phyloP scores from a whole-genome alignment of 2,888 invertebrate genomes.

The Portevinia maculata region DNA sequence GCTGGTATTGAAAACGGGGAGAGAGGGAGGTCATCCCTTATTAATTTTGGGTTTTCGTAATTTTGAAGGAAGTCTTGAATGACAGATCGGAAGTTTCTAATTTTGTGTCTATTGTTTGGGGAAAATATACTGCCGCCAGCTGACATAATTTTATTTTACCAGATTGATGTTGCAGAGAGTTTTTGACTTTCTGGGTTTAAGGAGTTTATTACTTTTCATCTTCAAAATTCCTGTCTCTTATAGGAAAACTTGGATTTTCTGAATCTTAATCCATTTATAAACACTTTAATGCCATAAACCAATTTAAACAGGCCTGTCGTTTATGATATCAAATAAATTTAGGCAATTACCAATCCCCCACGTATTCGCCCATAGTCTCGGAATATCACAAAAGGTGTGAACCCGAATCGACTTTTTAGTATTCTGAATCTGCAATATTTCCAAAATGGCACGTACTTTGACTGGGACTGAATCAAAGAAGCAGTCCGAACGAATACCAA shows the following conservation, averaged over 20 bases:
- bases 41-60: constrained; percentile 66
- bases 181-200: not conserved
- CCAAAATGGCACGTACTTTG: constrained; percentile 22
- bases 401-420: constrained; percentile 9
- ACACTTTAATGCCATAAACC: constrained; percentile 8
- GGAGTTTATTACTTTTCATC: no score
- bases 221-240: not conserved
- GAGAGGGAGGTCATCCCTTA: constrained; percentile 55
- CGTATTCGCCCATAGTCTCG: not conserved
- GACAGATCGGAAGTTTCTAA: constrained; percentile 69
- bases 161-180: not conserved
- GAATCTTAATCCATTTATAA: not conserved
- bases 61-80: constrained; percentile 69
- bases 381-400: constrained; percentile 3
- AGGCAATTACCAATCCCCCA: constrained; percentile 10
- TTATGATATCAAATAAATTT: constrained; percentile 15
- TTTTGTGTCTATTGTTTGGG: constrained; percentile 64
- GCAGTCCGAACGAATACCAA: constrained; percentile 13
- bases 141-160: constrained; percentile 10
- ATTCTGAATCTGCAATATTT: constrained; percentile 23
- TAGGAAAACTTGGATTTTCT: not conserved
- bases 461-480: constrained; percentile 7
- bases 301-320: constrained; percentile 3
- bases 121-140: constrained; percentile 25
- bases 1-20: constrained; percentile 2